Evolutionary conservation across 1,140 invertebrate genomes (phyloP), one percentile per base, ranked within the genome.

Genomic region (Drosophila chauvacae): DNA sequence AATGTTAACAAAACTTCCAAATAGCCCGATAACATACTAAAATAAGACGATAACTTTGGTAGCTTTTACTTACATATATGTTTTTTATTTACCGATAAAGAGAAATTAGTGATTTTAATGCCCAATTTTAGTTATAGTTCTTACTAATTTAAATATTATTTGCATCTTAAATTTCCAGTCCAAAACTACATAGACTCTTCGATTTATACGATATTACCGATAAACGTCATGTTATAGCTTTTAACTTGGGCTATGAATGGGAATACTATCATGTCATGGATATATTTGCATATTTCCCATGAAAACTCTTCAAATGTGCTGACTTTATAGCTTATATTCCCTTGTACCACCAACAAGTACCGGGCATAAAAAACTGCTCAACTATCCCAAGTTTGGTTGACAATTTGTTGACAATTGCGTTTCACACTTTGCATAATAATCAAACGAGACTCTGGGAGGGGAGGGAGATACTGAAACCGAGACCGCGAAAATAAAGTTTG

Each of bases 341-440:
- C 18, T 23, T 37, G 18, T 37, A 16, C 7, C 7, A 23, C 33
- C 7, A 10, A 18, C 53, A 56, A 56, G 53, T 55, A 11, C 1
- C 35, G 18, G 51, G 33, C 33, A 39, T 26, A 51, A 53, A 57
- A 51, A 80, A 78, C 60, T 71, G 50, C 68, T 64, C 79, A 84
- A 80, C 80, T 88, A 83, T 64, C 48, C 80, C 85, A 80, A 88
- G 59, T 88, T 85, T 81, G 85, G 72, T 23, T 85, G 66, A 79
- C 85, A 88, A 85, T 90, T 88, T 88, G 84, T 88, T 88, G 82
- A 86, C 82, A 85, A 85, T 86, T 85, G 82, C 83, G 82, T 79
- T 86, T 86, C 83, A 56, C 82, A 86, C 82, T 86, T 86, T 86
- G 82, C 82, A 88, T 88, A 88, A 75, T 85, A 90, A 88, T 51